Conservation (phyloP, 23 tunicate genomes). For the Phallusia fumigata region DNA sequence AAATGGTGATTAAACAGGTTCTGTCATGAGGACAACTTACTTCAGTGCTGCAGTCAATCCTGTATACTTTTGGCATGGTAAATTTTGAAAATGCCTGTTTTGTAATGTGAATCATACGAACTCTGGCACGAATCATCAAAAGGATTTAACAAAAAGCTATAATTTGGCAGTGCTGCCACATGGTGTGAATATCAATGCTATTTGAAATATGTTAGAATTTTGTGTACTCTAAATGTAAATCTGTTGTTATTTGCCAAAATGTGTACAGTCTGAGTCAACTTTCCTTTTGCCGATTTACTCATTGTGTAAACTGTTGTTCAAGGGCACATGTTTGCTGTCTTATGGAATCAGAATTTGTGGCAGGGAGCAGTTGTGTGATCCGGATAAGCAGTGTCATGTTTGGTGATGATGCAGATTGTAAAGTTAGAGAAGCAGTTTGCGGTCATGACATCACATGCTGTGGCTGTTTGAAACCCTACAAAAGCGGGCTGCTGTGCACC, state of each 20-base stretch:
- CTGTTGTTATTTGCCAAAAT: neutral
- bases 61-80: neutral
- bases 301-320: slow-evolving; percentile 9
- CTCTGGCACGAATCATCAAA: too few species aligned
- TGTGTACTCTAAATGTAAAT: too few species aligned
- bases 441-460: slow-evolving; percentile 7
- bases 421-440: slow-evolving; percentile 9
- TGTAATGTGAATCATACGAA: too few species aligned
- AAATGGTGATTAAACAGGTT: neutral
- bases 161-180: too few species aligned
- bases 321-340: slow-evolving; percentile 13
- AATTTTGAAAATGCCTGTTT: too few species aligned
- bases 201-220: too few species aligned
- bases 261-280: neutral
- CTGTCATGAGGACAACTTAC: neutral
- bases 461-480: neutral
- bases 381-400: neutral
- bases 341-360: slow-evolving; percentile 8
- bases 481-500: neutral
- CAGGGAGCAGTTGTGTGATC: slow-evolving; percentile 11
- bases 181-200: too few species aligned
- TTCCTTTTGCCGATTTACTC: neutral
- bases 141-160: too few species aligned
- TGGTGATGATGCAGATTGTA: slow-evolving; percentile 8
- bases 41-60: slow-evolving; percentile 10